Percentiles rank a stretch among this genome's conserved stretches.
phyloP scores from a whole-genome alignment of 1,140 invertebrate genomes.

The Trissolcus basalis region DNA sequence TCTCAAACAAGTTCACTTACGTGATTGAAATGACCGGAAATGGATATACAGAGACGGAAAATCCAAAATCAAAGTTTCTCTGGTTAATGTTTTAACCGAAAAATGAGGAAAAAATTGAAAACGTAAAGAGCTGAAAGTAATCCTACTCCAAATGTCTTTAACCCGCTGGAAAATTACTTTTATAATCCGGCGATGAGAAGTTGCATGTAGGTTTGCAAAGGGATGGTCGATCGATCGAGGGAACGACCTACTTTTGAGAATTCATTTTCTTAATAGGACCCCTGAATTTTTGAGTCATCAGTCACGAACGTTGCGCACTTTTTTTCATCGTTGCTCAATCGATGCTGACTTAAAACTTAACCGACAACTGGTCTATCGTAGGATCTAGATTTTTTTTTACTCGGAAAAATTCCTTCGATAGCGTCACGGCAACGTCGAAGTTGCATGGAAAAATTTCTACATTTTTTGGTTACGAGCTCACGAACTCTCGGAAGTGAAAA shows the following conservation, averaged over 20 bases:
- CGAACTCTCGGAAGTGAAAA: too few species aligned
- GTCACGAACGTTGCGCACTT: constrained; percentile 38
- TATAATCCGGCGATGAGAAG: constrained; percentile 46
- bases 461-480: too few species aligned
- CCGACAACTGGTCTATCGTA: constrained; percentile 14
- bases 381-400: constrained; percentile 14
- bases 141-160: constrained; percentile 8
- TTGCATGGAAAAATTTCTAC: background rate
- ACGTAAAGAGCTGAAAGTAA: constrained; percentile 31
- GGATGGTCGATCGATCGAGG: constrained; percentile 41
- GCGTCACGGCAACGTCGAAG: background rate
- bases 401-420: constrained; percentile 16
- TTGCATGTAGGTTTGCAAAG: constrained; percentile 37
- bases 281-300: constrained; percentile 48
- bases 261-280: constrained; percentile 53
- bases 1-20: too few species aligned
- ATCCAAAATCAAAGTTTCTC: too few species aligned
- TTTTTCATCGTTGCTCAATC: constrained; percentile 21
- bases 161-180: constrained; percentile 46
- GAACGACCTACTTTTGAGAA: constrained; percentile 49
- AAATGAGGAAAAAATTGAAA: constrained; percentile 17
- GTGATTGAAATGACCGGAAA: too few species aligned
- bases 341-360: constrained; percentile 30
- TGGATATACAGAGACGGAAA: too few species aligned
- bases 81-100: too few species aligned